These are phyloP conservation scores for Sialis lutaria DNA, from an alignment of 2,888 invertebrate species.

Conservation along the genomic window DNA sequence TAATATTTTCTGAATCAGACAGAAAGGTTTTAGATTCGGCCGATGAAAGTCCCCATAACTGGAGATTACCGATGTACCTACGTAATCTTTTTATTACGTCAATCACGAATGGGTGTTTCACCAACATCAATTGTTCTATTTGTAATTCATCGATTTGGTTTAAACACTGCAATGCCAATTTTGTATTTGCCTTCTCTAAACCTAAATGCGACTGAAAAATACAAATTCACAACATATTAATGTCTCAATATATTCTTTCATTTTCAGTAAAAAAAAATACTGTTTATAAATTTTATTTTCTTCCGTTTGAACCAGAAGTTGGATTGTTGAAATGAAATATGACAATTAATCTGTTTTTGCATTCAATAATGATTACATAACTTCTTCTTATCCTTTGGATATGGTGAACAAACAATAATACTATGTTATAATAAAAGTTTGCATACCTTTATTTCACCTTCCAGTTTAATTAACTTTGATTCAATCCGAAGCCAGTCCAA, in stretches of 20 bases:
- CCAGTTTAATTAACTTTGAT: slow-evolving; percentile 42
- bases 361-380: too few relatives aligned
- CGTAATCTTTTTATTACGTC: slow-evolving; percentile 61
- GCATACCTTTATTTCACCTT: slow-evolving; percentile 40
- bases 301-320: too few relatives aligned
- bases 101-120: slow-evolving; percentile 63
- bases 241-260: too few relatives aligned
- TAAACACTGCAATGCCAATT: slow-evolving; percentile 49
- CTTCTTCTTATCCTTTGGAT: too few relatives aligned
- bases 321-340: too few relatives aligned
- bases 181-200: slow-evolving; percentile 51
- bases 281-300: slow-evolving; percentile 11
- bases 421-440: too few relatives aligned
- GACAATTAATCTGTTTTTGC: too few relatives aligned
- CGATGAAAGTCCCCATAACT: slow-evolving; percentile 48
- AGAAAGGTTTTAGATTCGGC: slow-evolving; percentile 45
- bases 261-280: too few relatives aligned
- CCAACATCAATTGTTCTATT: slow-evolving; percentile 54
- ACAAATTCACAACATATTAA: too few relatives aligned
- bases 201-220: slow-evolving; percentile 28
- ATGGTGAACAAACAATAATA: too few relatives aligned
- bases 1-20: slow-evolving; percentile 48
- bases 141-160: slow-evolving; percentile 38
- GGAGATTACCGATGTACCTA: slow-evolving; percentile 62
- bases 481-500: slow-evolving; percentile 45